Evolutionary conservation across 2,113 vertebrate genomes (phyloP).

Genomic region (Trogon melanurus): DNA sequence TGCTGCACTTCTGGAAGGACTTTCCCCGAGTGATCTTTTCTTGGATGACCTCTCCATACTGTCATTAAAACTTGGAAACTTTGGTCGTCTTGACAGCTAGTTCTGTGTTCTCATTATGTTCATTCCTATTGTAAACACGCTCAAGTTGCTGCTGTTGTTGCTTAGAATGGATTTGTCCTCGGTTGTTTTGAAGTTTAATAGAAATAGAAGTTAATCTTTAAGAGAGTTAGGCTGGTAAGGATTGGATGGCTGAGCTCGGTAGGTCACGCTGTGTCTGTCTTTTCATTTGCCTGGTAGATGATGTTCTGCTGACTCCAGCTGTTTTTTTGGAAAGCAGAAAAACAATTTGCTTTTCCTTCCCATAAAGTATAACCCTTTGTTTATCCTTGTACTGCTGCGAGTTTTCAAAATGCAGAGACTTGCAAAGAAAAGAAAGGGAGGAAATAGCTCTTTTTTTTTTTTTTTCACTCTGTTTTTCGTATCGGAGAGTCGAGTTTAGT

Average conservation of each 20-base stretch:
- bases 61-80: constrained; percentile 62
- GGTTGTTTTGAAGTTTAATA: constrained; percentile 74
- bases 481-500: neutral
- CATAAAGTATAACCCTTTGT: constrained; percentile 69
- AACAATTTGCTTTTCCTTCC: constrained; percentile 65
- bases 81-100: constrained; percentile 41
- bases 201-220: constrained; percentile 81
- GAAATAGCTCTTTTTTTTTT: constrained; percentile 38
- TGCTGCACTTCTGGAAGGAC: constrained; percentile 58
- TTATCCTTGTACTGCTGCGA: constrained; percentile 62
- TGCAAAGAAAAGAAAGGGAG: constrained; percentile 58
- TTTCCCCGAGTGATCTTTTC: constrained; percentile 54
- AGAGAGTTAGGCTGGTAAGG: constrained; percentile 74
- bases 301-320: constrained; percentile 74
- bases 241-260: constrained; percentile 72
- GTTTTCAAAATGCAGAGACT: constrained; percentile 48
- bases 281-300: constrained; percentile 49
- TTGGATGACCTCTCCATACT: constrained; percentile 68
- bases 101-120: constrained; percentile 46
- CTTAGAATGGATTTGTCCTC: constrained; percentile 43
- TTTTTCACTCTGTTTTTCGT: neutral
- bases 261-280: constrained; percentile 61
- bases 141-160: constrained; percentile 42
- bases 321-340: constrained; percentile 65
- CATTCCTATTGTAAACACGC: constrained; percentile 50